Evolutionary conservation across 1,140 invertebrate species (phyloP), one percentile per base, ranked within the genome.

Genomic region (Diplogasteroides magnus): DNA sequence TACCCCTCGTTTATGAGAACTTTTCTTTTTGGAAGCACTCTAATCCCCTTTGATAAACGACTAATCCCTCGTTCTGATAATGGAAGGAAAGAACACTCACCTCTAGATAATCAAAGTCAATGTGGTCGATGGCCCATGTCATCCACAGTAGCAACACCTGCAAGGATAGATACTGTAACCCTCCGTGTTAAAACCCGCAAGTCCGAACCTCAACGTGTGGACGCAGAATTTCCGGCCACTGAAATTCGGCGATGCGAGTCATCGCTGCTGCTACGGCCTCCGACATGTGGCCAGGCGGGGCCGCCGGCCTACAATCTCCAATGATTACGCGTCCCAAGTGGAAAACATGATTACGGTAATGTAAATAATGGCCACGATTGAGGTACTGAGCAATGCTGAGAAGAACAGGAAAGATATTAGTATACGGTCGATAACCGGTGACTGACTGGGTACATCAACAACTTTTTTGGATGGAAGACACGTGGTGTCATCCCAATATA

Each of bases 61-160:
- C n/a, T n/a, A n/a, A n/a, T n/a, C n/a, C n/a, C n/a, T n/a, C n/a
- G n/a, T n/a, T n/a, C n/a, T n/a, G n/a, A n/a, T n/a, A n/a, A n/a
- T 60, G 23, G n/a, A 63, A 59, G 6, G 23, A 65, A 28, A 60
- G 19, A 19, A 19, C 23, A 62, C 74, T 64, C 23, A 80, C 78
- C 61, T 81, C 79, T 26, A 81, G 37, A 71, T 81, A 81, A 31
- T 82, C 74, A 26, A 81, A 64, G 63, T 81, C 78, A 66, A 82
- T 79, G 62, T 81, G 81, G 58, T 77, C 77, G 61, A 81, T 69
- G 11, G 77, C 61, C 31, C 73, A 70, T 28, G 78, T 79, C 19
- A 81, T 74, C 79, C 79, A 81, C 19, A 68, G 67, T 28, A 81
- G 69, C 23, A 82, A 73, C 1, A 76, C 37, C 37, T 48, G 37